phyloP scores from a whole-genome alignment of 1,140 invertebrate species.

The Littorina saxatilis region DNA sequence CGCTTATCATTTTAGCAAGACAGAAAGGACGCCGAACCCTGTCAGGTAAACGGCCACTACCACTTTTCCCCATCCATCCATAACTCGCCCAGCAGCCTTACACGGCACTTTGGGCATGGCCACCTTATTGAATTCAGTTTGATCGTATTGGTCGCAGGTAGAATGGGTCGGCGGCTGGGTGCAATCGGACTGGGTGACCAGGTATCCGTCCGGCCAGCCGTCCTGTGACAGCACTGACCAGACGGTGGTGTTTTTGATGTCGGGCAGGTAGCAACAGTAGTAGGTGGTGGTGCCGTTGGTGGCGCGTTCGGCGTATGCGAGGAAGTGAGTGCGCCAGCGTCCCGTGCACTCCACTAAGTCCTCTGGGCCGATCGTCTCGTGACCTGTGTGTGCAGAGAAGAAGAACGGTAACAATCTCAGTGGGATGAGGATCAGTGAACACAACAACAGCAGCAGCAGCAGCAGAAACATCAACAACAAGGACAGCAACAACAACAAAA shows the following conservation, averaged over 20 bases:
- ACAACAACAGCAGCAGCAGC: no score
- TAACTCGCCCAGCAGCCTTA: no score
- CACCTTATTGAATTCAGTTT: neutral
- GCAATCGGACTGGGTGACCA: neutral
- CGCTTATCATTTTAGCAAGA: no score
- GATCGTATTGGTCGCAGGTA: neutral
- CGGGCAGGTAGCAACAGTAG: slow-evolving; percentile 25
- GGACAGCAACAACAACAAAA: no score
- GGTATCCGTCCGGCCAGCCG: slow-evolving; percentile 15
- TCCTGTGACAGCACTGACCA: neutral
- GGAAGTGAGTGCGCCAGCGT: slow-evolving; percentile 4
- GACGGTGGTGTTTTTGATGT: neutral
- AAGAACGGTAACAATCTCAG: no score
- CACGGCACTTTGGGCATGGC: neutral
- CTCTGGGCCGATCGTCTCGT: neutral
- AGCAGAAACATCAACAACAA: no score
- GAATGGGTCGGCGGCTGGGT: no score
- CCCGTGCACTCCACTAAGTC: slow-evolving; percentile 1
- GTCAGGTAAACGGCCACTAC: no score
- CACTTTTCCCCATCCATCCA: no score
- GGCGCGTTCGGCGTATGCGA: neutral
- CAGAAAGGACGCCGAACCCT: no score
- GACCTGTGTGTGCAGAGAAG: neutral
- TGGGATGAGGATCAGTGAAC: no score
- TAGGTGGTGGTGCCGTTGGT: neutral